A percentile compares a stretch with the other conserved stretches of the same genome.
phyloP scores from a whole-genome alignment of 1,140 invertebrate genomes.

The Colletes latitarsis region DNA sequence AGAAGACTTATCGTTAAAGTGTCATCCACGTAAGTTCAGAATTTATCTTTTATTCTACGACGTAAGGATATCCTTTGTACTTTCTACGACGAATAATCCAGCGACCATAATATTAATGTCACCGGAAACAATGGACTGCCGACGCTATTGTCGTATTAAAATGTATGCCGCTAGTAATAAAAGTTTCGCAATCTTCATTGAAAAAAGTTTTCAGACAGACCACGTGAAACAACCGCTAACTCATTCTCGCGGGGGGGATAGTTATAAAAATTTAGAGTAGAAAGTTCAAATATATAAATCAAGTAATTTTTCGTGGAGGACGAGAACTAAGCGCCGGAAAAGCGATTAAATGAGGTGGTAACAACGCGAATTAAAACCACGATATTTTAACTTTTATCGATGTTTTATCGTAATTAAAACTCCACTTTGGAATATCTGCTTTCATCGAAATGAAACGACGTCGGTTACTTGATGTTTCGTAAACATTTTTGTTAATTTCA shows the following conservation, averaged over 20 bases:
- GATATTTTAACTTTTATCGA: slow-evolving; percentile 32
- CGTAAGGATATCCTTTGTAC: not conserved
- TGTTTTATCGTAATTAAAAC: slow-evolving; percentile 49
- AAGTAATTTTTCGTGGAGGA: slow-evolving; percentile 23
- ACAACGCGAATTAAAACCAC: slow-evolving; percentile 31
- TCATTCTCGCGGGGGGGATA: slow-evolving; percentile 27
- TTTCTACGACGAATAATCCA: not conserved
- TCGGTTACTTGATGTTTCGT: slow-evolving; percentile 10
- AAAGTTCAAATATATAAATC: slow-evolving; percentile 47
- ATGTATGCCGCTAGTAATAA: slow-evolving; percentile 52
- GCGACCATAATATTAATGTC: slow-evolving; percentile 6
- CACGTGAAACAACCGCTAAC: slow-evolving; percentile 32
- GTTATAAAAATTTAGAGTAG: slow-evolving; percentile 30
- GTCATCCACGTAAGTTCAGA: not conserved
- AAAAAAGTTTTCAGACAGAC: slow-evolving; percentile 43
- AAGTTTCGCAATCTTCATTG: slow-evolving; percentile 62
- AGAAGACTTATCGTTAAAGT: not conserved
- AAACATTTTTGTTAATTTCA: slow-evolving; percentile 12
- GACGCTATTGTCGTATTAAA: slow-evolving; percentile 52
- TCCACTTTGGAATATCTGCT: slow-evolving; percentile 14
- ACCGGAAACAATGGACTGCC: slow-evolving; percentile 15
- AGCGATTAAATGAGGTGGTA: slow-evolving; percentile 17
- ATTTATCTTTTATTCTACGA: not conserved
- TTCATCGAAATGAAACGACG: slow-evolving; percentile 2
- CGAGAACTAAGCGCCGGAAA: not conserved